A percentile compares a stretch with the other conserved stretches of the same genome.
These are phyloP conservation scores for Bombus breviceps DNA, from an alignment of 1,140 invertebrate genomes.

Conservation along the genomic window DNA sequence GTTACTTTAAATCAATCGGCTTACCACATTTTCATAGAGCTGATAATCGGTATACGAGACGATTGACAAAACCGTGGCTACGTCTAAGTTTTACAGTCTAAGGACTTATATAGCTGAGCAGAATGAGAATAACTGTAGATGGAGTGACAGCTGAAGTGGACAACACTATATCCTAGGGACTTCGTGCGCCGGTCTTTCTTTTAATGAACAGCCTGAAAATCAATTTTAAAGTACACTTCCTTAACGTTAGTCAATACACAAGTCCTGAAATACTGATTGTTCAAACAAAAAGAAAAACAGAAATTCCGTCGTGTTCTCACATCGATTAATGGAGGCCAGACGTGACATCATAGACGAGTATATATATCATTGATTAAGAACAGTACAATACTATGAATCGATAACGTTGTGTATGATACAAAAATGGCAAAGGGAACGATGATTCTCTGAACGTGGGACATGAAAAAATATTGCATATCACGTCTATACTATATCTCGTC, in stretches of 20 bases:
- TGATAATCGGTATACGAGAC: background rate
- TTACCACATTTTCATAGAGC: constrained; percentile 63
- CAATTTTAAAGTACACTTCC: background rate
- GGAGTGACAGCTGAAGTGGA: constrained; percentile 58
- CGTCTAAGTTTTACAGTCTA: constrained; percentile 36
- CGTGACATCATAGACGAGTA: too few species aligned
- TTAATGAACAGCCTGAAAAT: constrained; percentile 22
- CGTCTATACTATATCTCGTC: too few species aligned
- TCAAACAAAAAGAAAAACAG: too few species aligned
- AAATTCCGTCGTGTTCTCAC: too few species aligned
- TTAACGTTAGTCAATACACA: constrained; percentile 18
- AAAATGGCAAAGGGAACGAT: too few species aligned
- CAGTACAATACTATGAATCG: too few species aligned
- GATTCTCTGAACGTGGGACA: too few species aligned
- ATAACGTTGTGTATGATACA: too few species aligned
- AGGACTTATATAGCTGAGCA: constrained; percentile 43
- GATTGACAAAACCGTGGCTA: constrained; percentile 20
- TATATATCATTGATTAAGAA: too few species aligned
- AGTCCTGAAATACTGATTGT: too few species aligned
- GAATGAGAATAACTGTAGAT: constrained; percentile 55
- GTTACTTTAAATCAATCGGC: constrained; percentile 13
- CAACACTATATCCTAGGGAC: constrained; percentile 37
- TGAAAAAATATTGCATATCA: too few species aligned
- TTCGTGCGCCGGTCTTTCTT: background rate
- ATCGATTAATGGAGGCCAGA: too few species aligned